Conservation (phyloP, 2,888 invertebrate genomes). For the Eumacrocentrus americanus region DNA sequence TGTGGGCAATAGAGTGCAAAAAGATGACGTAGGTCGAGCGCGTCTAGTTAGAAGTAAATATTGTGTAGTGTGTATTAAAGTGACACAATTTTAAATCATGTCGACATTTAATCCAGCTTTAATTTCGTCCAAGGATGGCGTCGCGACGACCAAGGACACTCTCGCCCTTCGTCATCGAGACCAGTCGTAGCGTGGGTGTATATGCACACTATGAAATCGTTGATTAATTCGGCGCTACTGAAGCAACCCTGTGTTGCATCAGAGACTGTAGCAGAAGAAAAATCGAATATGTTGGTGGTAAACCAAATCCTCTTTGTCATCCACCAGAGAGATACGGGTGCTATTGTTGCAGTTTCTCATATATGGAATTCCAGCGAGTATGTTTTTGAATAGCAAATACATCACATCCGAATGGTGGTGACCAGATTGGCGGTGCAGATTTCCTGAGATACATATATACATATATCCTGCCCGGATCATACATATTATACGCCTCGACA, state of each 20-base stretch:
- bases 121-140: constrained; percentile 50
- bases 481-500: constrained; percentile 6
- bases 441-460: not conserved
- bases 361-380: not conserved
- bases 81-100: constrained; percentile 6
- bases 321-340: not conserved
- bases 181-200: not conserved
- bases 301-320: not conserved
- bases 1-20: not conserved
- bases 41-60: not conserved
- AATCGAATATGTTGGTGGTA: too few species aligned
- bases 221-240: not conserved
- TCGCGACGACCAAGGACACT: constrained; percentile 38
- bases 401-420: not conserved
- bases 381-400: not conserved
- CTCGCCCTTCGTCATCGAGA: constrained; percentile 11
- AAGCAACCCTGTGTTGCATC: not conserved
- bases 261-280: not conserved
- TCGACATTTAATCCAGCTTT: constrained; percentile 20
- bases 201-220: not conserved
- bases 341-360: too few species aligned
- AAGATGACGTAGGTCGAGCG: not conserved
- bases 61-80: not conserved
- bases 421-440: too few species aligned
- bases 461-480: not conserved